Percentiles rank a stretch among this genome's conserved stretches.
phyloP scores from a whole-genome alignment of 2,888 invertebrate species.

The Phaedon cochleariae region DNA sequence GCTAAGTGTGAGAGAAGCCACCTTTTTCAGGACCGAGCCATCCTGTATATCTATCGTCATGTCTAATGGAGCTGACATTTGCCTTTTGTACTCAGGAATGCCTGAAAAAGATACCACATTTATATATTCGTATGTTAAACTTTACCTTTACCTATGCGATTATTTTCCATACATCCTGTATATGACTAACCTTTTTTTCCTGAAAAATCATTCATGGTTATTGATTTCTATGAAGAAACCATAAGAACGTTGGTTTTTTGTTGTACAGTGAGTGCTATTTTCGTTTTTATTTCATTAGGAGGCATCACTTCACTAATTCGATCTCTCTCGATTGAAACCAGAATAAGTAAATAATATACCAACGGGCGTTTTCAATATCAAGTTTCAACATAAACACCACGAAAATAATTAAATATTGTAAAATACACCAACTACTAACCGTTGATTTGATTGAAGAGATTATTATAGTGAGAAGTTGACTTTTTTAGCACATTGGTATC shows the following conservation, averaged over 20 bases:
- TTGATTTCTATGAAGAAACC: not conserved
- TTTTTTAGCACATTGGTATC: no score
- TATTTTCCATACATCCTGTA: not conserved
- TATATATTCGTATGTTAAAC: no score
- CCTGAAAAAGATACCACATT: conserved; percentile 43
- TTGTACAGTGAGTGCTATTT: not conserved
- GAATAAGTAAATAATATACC: not conserved
- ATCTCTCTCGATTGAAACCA: not conserved
- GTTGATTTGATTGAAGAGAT: no score
- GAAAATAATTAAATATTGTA: no score
- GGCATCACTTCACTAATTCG: not conserved
- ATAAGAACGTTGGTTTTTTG: not conserved
- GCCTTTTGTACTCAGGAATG: conserved; percentile 54
- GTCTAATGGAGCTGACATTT: conserved; percentile 58
- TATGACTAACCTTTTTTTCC: not conserved
- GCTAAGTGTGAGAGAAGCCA: conserved; percentile 83
- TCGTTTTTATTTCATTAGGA: not conserved
- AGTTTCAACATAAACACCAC: not conserved
- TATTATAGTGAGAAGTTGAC: no score
- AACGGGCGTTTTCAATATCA: not conserved
- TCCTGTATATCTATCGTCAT: conserved; percentile 64
- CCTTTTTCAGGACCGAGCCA: conserved; percentile 82
- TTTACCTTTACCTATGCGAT: no score
- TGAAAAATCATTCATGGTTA: not conserved
- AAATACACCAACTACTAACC: no score